phyloP scores from a whole-genome alignment of 2,113 vertebrate genomes.

The Hyperopisus bebe region DNA sequence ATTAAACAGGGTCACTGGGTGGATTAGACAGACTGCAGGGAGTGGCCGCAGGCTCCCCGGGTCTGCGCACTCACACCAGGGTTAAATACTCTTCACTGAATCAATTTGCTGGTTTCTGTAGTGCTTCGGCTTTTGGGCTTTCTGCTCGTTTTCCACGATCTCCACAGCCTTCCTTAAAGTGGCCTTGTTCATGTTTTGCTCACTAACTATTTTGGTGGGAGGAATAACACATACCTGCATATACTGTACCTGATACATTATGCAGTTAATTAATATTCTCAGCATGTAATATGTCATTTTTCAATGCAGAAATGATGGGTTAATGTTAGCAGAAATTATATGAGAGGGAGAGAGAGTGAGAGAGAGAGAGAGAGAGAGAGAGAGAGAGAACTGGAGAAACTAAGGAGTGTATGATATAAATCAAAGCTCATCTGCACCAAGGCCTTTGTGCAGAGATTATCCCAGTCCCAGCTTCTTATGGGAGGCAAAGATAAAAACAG shows the following conservation, averaged over 20 bases:
- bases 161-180: background rate
- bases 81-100: conserved; percentile 4
- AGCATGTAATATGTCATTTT: background rate
- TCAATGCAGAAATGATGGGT: background rate
- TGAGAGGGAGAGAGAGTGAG: background rate
- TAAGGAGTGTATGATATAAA: background rate
- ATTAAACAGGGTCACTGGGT: background rate
- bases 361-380: background rate
- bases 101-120: background rate
- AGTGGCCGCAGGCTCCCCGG: background rate
- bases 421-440: background rate
- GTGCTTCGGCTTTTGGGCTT: background rate
- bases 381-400: background rate
- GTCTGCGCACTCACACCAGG: background rate
- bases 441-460: background rate
- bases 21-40: background rate
- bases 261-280: background rate
- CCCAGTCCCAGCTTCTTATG: background rate
- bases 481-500: background rate
- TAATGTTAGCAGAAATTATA: background rate
- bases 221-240: background rate
- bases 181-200: background rate
- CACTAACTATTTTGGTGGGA: background rate
- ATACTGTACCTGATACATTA: background rate
- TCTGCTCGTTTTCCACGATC: background rate